phyloP scores from a whole-genome alignment of 2,797 vertebrate genomes.

The Cyprinodon diabolis region DNA sequence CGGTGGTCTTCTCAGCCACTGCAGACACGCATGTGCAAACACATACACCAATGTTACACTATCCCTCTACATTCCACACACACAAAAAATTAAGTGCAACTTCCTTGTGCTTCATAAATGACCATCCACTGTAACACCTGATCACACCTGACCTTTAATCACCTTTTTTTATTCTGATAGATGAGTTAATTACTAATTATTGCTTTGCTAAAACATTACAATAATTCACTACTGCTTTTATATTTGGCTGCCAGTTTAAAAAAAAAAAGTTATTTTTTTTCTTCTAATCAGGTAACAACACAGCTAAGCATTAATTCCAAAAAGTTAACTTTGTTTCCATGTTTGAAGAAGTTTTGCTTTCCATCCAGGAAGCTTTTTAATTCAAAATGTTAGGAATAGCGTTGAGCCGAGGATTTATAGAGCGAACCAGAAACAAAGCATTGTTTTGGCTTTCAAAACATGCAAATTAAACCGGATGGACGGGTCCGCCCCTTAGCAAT shows the following conservation, averaged over 20 bases:
- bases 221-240: not conserved
- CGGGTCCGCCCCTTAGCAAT: too few relatives aligned
- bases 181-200: not conserved
- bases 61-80: conserved; percentile 23
- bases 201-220: too few relatives aligned
- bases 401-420: too few relatives aligned
- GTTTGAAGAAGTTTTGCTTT: too few relatives aligned
- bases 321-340: too few relatives aligned
- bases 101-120: conserved; percentile 14
- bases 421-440: too few relatives aligned
- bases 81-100: conserved; percentile 28
- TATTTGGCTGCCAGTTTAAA: not conserved
- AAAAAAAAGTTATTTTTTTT: not conserved
- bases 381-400: too few relatives aligned
- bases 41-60: conserved; percentile 20
- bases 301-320: not conserved
- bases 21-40: conserved; percentile 21
- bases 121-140: conserved; percentile 21
- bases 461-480: too few relatives aligned
- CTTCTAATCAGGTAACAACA: not conserved
- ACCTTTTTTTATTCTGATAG: not conserved
- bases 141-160: not conserved
- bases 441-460: too few relatives aligned
- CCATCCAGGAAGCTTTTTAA: too few relatives aligned
- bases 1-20: conserved; percentile 98